Evolutionary conservation across 2,888 invertebrate genomes (phyloP).

Genomic region (Theodoxus fluviatilis): DNA sequence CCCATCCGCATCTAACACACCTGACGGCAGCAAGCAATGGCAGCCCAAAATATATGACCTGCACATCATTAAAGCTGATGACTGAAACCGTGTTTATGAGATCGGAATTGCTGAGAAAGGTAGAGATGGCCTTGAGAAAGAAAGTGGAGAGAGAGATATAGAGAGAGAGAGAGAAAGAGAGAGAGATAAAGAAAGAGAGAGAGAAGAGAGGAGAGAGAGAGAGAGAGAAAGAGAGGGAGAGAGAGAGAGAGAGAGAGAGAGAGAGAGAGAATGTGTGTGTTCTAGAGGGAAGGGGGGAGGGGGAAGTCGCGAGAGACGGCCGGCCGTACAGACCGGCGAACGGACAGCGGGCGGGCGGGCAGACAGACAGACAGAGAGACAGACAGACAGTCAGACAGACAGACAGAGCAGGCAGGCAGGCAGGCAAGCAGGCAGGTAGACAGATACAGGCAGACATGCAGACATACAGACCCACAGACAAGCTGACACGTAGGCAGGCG

Average conservation of each 20-base stretch:
- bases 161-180: neutral
- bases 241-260: neutral
- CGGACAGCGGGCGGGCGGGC: neutral
- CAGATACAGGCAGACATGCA: neutral
- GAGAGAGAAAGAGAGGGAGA: neutral
- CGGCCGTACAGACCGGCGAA: neutral
- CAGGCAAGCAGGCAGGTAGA: too few relatives aligned
- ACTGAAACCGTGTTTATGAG: too few relatives aligned
- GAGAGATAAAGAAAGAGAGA: neutral
- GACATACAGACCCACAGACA: neutral
- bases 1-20: too few relatives aligned
- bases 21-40: too few relatives aligned
- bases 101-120: too few relatives aligned
- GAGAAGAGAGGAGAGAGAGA: neutral
- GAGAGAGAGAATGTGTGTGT: neutral
- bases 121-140: too few relatives aligned
- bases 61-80: too few relatives aligned
- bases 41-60: too few relatives aligned
- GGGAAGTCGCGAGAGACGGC: neutral
- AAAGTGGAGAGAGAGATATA: neutral
- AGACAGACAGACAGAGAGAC: neutral
- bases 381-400: neutral
- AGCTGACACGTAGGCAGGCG: slow-evolving; percentile 2
- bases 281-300: neutral
- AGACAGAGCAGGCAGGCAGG: too few relatives aligned